Evolutionary conservation across 2,888 invertebrate genomes (phyloP), one percentile per base, ranked within the genome.

Genomic region (Anorthoa munda): DNA sequence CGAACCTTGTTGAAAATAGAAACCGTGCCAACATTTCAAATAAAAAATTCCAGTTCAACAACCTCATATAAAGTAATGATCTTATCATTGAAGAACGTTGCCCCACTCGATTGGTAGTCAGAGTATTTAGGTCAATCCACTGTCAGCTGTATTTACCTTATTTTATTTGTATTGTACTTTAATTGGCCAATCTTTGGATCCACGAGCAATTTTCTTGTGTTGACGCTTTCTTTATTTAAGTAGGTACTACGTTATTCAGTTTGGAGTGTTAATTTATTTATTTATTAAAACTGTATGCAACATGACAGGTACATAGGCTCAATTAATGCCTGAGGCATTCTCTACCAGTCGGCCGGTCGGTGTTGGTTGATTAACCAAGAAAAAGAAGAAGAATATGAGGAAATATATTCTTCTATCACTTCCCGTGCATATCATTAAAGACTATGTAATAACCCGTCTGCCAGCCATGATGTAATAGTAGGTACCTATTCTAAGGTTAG

Each of bases 121-220:
- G 17, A 17, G 15, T 53, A 61, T 66, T 11, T 72, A 48, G 79
- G 79, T 66, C 56, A 73, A 21, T 39, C 61, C 2, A 51, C 18
- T 45, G 21, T 17, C 48, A 45, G 13, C 17, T 7, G 4, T 66
- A 58, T 66, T 61, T 56, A 23, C 18, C n/a, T 66, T 72, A 11
- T 21, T 71, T 48, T 53, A 71, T 64, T 76, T 77, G 46, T 71
- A 59, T 4, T 7, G 26, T 15, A 2, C 12, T 21, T 39, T 63
- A 58, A 50, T 75, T 70, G 51, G 11, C 15, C 39, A 64, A 58
- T 53, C 26, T 26, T 21, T 26, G 15, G 77, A 21, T 67, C 9
- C 26, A 48, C 53, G 9, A 45, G 26, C 59, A 60, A 55, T 21
- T 67, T 39, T 18, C n/a, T 60, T 31, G n/a, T 17, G 11, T 21